Percentiles rank a stretch among this genome's conserved stretches.
Conservation (phyloP, 2,888 invertebrate species). For the Aphidius colemani region DNA sequence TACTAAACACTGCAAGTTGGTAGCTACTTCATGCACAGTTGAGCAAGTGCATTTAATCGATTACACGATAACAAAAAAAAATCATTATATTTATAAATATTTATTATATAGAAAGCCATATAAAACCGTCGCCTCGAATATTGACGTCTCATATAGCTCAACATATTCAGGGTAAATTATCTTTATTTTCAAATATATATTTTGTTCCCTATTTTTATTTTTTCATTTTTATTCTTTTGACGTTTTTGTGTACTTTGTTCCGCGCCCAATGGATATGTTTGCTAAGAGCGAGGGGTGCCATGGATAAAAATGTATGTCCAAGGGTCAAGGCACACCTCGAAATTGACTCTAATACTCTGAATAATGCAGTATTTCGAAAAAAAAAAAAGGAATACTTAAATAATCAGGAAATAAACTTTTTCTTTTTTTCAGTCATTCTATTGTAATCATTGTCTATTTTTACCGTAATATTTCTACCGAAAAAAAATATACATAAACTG, state of each 20-base stretch:
- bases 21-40: background rate
- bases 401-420: no score
- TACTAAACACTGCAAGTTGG: no score
- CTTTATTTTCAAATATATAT: slow-evolving; percentile 18
- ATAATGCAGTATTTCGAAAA: slow-evolving; percentile 16
- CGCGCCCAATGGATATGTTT: slow-evolving; percentile 17
- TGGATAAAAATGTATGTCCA: slow-evolving; percentile 6
- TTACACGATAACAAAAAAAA: background rate
- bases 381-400: background rate
- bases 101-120: no score
- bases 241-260: background rate
- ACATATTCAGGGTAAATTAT: slow-evolving; percentile 29
- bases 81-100: background rate
- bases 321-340: slow-evolving; percentile 8
- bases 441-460: no score
- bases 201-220: background rate
- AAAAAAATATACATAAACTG: no score
- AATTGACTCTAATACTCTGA: slow-evolving; percentile 10
- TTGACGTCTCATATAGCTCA: slow-evolving; percentile 21
- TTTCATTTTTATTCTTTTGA: no score
- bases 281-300: slow-evolving; percentile 18
- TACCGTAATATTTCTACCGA: no score
- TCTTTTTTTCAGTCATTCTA: no score
- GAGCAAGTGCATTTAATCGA: background rate
- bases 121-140: background rate